A percentile compares a stretch with the other conserved stretches of the same genome.
phyloP scores from a whole-genome alignment of 2,888 invertebrate genomes.

The Auanema sp. region DNA sequence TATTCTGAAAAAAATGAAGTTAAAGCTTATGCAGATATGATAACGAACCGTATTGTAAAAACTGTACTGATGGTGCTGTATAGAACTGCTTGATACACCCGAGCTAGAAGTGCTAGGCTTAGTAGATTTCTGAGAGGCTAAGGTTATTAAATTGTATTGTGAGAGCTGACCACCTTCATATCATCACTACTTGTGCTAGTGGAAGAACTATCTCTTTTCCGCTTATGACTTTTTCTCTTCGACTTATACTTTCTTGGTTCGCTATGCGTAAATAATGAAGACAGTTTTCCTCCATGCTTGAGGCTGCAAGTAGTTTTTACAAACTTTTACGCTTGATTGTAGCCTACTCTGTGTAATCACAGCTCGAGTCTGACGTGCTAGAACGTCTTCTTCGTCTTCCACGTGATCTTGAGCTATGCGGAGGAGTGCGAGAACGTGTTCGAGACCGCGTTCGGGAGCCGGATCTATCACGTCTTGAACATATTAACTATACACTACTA shows the following conservation, averaged over 20 bases:
- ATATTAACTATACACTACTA: not conserved
- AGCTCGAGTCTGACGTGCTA: not conserved
- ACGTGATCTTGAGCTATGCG: not conserved
- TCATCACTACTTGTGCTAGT: slow-evolving; percentile 36
- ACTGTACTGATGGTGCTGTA: too few relatives aligned
- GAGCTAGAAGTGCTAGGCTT: too few relatives aligned
- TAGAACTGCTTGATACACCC: too few relatives aligned
- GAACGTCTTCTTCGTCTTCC: slow-evolving; percentile 6
- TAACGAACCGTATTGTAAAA: not conserved
- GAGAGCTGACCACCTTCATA: slow-evolving; percentile 3
- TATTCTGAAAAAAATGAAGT: not conserved
- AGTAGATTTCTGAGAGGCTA: too few relatives aligned
- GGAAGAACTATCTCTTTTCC: slow-evolving; percentile 23
- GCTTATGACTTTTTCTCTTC: slow-evolving; percentile 26
- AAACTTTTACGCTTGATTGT: not conserved
- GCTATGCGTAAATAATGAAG: slow-evolving; percentile 1
- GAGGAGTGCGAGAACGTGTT: not conserved
- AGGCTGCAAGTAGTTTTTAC: slow-evolving; percentile 8
- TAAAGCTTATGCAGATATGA: too few relatives aligned
- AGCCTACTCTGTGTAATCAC: slow-evolving; percentile 5
- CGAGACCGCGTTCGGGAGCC: too few relatives aligned
- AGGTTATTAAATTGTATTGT: not conserved
- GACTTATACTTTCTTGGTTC: slow-evolving; percentile 7
- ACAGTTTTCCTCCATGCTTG: slow-evolving; percentile 9
- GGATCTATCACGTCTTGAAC: not conserved